Evolutionary conservation across 2,797 vertebrate genomes (phyloP).

Genomic region (Rhincodon typus): DNA sequence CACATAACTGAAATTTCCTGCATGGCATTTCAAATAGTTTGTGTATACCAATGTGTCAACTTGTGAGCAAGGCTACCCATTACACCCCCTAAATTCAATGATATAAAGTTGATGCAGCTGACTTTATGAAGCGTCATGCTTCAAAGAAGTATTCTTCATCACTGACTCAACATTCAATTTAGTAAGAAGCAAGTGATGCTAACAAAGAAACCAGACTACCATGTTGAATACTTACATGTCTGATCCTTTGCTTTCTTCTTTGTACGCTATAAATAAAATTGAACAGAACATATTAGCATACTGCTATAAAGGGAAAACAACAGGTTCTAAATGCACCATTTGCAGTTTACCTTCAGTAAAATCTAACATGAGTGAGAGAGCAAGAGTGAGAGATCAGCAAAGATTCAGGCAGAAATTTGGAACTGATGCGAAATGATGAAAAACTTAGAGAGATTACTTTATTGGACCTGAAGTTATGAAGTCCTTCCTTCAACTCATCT

Average conservation of each 20-base stretch:
- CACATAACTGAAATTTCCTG: neutral
- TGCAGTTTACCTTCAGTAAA: neutral
- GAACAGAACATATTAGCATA: neutral
- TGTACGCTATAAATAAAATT: neutral
- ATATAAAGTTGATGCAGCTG: neutral
- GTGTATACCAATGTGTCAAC: neutral
- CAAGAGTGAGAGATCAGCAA: neutral
- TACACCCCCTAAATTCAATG: neutral
- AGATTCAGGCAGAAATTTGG: neutral
- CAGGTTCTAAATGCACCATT: neutral
- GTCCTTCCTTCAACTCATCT: neutral
- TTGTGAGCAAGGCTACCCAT: neutral
- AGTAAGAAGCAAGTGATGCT: neutral
- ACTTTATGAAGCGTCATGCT: neutral
- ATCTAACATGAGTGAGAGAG: neutral
- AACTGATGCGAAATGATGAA: too few species aligned
- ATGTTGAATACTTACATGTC: neutral
- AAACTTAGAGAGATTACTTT: neutral
- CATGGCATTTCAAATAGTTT: neutral
- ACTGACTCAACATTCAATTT: neutral
- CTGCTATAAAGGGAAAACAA: neutral
- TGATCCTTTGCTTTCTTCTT: conserved; percentile 4
- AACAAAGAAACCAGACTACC: neutral
- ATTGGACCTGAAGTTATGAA: neutral
- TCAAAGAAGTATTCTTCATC: neutral